Percentiles rank a stretch among this genome's conserved stretches.
Conservation (phyloP, 2,888 invertebrate species). For the Herminia tarsipennalis region DNA sequence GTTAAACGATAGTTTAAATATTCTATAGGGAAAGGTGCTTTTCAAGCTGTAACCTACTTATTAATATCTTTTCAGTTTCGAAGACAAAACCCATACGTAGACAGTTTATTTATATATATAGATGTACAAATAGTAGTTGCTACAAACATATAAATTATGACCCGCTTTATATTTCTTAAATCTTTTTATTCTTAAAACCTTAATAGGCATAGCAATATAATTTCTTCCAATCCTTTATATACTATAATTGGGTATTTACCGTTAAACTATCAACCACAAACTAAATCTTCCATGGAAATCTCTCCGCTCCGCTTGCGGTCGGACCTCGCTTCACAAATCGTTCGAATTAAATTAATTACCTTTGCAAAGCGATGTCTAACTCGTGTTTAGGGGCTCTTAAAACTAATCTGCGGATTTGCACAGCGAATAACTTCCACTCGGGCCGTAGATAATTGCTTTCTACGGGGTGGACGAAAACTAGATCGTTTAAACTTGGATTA, state of each 20-base stretch:
- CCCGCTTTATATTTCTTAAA: no score
- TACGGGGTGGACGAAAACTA: constrained; percentile 17
- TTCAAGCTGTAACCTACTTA: no score
- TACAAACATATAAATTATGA: no score
- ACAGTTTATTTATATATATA: no score
- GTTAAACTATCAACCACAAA: constrained; percentile 4
- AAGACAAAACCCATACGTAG: no score
- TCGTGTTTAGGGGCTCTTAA: constrained; percentile 54
- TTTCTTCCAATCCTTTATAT: no score
- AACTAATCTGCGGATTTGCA: constrained; percentile 53
- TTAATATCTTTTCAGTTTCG: no score
- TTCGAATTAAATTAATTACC: constrained; percentile 58
- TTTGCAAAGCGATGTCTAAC: constrained; percentile 48
- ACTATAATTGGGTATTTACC: neutral
- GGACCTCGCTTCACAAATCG: constrained; percentile 31
- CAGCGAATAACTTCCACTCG: constrained; percentile 41
- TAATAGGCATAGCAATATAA: no score
- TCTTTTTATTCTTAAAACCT: neutral
- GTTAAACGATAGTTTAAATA: no score
- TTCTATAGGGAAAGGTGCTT: no score
- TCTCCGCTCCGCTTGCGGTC: constrained; percentile 21
- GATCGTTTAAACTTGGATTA: constrained; percentile 34
- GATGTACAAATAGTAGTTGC: no score
- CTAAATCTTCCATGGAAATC: neutral
- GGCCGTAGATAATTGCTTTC: constrained; percentile 40